Evolutionary conservation across 2,797 vertebrate species (phyloP), one percentile per base, ranked within the genome.

Genomic region (Mus caroli): DNA sequence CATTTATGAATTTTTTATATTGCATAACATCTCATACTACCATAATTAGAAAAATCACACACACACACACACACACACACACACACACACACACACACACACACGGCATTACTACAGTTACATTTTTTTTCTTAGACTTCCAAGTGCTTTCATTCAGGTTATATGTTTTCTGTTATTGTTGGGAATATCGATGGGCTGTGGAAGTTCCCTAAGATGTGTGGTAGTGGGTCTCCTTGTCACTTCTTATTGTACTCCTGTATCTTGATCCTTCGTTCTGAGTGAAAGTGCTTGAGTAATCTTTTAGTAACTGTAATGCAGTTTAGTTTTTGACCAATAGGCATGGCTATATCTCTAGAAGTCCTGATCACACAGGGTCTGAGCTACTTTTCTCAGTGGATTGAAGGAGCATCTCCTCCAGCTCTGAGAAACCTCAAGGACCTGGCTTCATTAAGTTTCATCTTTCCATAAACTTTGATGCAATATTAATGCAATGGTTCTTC

Each of bases 291-390:
- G 50, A 40, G 52, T 86, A 86, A 60, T 58, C 37, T 94, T 96
- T 93, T 94, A 93, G 77, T 62, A 93, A 34, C 62, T 96, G 75
- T 15, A 88, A 79, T 54, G 14, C 77, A 7, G 11, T 91, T 92
- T 93, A 86, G 12, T 52, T 96, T 97, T 92, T 97, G 92, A 83
- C 77, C 75, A 91, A 60, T 64, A 86, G 76, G 94, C 83, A 97
- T 95, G 97, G 96, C 94, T 96, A 78, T 83, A 96, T 94, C 95
- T 80, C 58, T 94, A 37, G 95, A 97, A 95, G 69, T 95, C 94
- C 85, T 97, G 52, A 96, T 97, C 96, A 92, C 91, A 37, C 77
- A 90, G 56, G 88, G 40, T 69, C 79, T 89, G 54, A 88, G 86
- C 58, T 58, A 95, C 89, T 54, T 87, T 4, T 98, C 58, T 92